A percentile compares a stretch with the other conserved stretches of the same genome.
Conservation (phyloP, 1,140 invertebrate species). For the Megalonaias nervosa region DNA sequence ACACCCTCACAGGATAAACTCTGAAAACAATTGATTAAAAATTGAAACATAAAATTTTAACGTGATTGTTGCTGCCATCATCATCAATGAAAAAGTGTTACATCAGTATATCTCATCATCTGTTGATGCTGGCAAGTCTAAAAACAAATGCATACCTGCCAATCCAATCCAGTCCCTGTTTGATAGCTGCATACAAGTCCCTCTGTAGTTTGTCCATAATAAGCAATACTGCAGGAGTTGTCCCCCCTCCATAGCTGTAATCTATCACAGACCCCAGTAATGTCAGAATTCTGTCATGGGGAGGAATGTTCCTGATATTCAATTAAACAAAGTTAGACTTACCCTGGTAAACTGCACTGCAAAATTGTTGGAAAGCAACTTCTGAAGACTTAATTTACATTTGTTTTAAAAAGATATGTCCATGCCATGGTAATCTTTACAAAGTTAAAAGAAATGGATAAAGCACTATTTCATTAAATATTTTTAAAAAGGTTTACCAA, state of each 20-base stretch:
- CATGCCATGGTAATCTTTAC: too few species aligned
- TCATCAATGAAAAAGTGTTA: too few species aligned
- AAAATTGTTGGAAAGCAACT: too few species aligned
- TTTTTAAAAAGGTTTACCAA: neutral
- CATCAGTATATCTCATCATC: too few species aligned
- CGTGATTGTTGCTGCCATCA: neutral
- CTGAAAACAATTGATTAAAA: too few species aligned
- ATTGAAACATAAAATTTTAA: too few species aligned
- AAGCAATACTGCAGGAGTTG: constrained; percentile 83
- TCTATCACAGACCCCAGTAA: constrained; percentile 89
- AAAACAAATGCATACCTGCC: constrained; percentile 64
- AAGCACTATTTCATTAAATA: neutral
- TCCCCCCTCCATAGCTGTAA: constrained; percentile 80
- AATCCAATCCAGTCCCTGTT: constrained; percentile 81
- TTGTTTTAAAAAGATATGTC: too few species aligned
- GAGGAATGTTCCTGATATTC: constrained; percentile 81
- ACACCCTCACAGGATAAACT: too few species aligned
- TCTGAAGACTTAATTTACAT: too few species aligned
- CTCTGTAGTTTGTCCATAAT: constrained; percentile 81
- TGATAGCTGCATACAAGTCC: constrained; percentile 88
- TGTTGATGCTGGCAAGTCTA: neutral
- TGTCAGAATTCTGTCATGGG: constrained; percentile 87
- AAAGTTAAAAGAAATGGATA: too few species aligned
- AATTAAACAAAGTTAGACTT: neutral
- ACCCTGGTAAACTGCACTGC: too few species aligned